Evolutionary conservation across 2,797 vertebrate genomes (phyloP).

Genomic region (Oceanodroma leucorhoa): DNA sequence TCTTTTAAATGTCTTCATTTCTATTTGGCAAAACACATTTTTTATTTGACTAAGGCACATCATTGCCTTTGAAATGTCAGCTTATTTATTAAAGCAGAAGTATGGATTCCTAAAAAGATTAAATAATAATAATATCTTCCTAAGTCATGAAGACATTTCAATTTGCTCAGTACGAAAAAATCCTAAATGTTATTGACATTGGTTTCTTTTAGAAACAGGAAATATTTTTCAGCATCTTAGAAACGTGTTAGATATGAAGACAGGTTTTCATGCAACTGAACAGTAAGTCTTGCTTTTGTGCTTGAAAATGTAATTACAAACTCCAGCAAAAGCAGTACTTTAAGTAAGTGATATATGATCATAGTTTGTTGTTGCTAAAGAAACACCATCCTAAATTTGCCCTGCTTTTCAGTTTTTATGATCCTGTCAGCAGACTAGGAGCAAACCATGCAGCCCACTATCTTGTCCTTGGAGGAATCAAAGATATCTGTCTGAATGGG

Average conservation of each 20-base stretch:
- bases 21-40: background rate
- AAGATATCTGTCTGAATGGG: background rate
- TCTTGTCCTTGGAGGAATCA: background rate
- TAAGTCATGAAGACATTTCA: background rate
- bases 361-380: background rate
- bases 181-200: background rate
- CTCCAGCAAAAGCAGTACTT: background rate
- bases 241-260: background rate
- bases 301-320: background rate
- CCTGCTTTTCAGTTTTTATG: background rate
- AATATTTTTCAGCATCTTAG: background rate
- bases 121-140: background rate
- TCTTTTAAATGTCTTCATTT: background rate
- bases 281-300: background rate
- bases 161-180: background rate
- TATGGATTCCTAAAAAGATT: background rate
- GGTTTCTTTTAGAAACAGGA: background rate
- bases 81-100: background rate
- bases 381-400: background rate
- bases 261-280: background rate
- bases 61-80: background rate
- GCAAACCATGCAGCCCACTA: background rate
- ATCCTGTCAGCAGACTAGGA: background rate
- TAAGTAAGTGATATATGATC: background rate
- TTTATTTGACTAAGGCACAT: background rate